These are phyloP conservation scores for Drosophila nigrodunni DNA, from an alignment of 1,140 invertebrate species.

Conservation along the genomic window DNA sequence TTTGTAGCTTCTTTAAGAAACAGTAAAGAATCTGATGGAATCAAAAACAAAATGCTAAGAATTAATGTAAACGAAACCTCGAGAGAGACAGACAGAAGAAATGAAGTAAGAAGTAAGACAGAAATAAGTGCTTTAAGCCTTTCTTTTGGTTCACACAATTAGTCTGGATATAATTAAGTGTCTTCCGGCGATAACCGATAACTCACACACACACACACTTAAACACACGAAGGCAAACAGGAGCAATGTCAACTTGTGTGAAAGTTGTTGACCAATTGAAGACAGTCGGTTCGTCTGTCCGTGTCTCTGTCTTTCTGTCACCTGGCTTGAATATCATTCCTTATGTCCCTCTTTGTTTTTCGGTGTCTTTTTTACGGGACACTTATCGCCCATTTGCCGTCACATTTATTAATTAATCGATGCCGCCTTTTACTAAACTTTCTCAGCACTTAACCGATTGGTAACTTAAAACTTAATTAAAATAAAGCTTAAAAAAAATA, in stretches of 20 bases:
- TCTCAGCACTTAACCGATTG: slow-evolving; percentile 59
- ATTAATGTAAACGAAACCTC: background rate
- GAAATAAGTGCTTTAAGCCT: background rate
- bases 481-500: slow-evolving; percentile 20
- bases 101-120: background rate
- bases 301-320: background rate
- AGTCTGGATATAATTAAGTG: slow-evolving; percentile 36
- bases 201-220: background rate
- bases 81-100: background rate
- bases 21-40: no score
- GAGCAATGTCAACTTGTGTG: slow-evolving; percentile 47
- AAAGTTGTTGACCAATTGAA: slow-evolving; percentile 39
- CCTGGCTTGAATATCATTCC: slow-evolving; percentile 19
- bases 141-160: slow-evolving; percentile 26
- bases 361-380: slow-evolving; percentile 13
- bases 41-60: background rate
- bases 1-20: no score
- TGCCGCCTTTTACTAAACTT: slow-evolving; percentile 49
- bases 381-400: slow-evolving; percentile 80
- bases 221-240: background rate
- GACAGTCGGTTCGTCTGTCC: background rate
- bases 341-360: background rate
- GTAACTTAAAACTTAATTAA: slow-evolving; percentile 80
- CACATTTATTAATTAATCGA: slow-evolving; percentile 81
- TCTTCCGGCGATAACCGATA: slow-evolving; percentile 33